phyloP scores from a whole-genome alignment of 2,888 invertebrate genomes.

The Sipha maydis region DNA sequence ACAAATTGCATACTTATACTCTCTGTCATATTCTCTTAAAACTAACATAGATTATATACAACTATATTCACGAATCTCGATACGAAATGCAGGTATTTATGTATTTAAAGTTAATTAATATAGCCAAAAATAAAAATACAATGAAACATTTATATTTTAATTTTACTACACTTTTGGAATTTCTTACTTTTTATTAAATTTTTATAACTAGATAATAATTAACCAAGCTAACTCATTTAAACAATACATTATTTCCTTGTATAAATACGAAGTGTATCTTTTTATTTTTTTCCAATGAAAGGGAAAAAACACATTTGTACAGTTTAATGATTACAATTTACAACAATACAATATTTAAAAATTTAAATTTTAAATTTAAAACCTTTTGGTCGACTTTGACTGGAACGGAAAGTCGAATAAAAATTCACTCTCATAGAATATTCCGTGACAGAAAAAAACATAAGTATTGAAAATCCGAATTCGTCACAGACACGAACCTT shows the following conservation, averaged over 20 bases:
- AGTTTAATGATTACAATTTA: not conserved
- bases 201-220: no score
- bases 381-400: not conserved
- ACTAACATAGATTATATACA: no score
- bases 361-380: conserved; percentile 37
- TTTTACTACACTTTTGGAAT: no score
- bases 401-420: conserved; percentile 25
- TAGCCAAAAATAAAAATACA: not conserved
- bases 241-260: no score
- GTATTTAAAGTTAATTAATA: not conserved
- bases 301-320: not conserved
- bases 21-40: no score
- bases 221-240: no score
- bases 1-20: not conserved
- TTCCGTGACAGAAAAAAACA: conserved; percentile 39
- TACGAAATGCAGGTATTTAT: not conserved
- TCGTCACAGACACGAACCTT: conserved; percentile 60
- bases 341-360: conserved; percentile 11
- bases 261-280: no score
- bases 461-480: conserved; percentile 43
- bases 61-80: no score
- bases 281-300: not conserved
- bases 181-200: no score
- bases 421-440: conserved; percentile 43
- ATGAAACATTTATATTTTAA: no score